These are phyloP conservation scores for Eulemur mongoz DNA, from an alignment of 2,797 vertebrate genomes.

Conservation along the genomic window DNA sequence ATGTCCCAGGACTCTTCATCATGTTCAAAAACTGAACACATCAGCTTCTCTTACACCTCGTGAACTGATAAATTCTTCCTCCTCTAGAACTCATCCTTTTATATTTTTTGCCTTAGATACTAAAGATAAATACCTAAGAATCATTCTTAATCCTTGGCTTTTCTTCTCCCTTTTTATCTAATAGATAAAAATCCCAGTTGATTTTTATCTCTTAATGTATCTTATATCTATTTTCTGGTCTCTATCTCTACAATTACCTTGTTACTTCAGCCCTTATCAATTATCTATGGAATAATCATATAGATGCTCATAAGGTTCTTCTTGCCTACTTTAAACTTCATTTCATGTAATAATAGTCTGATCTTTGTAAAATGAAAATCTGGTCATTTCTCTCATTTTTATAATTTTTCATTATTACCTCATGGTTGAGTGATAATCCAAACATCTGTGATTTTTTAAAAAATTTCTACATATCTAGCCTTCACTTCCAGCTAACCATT, in stretches of 20 bases:
- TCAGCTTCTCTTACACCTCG: background rate
- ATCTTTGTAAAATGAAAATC: background rate
- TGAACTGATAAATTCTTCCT: background rate
- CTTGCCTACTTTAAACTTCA: background rate
- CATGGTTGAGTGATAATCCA: background rate
- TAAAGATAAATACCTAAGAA: background rate
- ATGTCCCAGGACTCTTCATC: background rate
- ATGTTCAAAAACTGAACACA: background rate
- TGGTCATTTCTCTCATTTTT: background rate
- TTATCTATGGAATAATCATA: too few species aligned
- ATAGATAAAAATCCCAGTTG: background rate
- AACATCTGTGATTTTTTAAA: background rate
- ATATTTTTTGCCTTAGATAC: background rate
- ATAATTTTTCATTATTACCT: background rate
- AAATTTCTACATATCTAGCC: background rate
- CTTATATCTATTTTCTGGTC: background rate
- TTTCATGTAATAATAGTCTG: background rate
- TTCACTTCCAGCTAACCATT: background rate
- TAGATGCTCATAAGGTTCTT: background rate
- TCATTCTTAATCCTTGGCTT: background rate
- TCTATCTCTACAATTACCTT: background rate
- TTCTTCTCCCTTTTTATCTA: background rate
- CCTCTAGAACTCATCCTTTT: background rate
- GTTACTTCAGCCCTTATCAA: background rate
- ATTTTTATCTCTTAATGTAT: background rate